These are phyloP conservation scores for Tupaia tana DNA, from an alignment of 2,113 vertebrate species.

Conservation along the genomic window DNA sequence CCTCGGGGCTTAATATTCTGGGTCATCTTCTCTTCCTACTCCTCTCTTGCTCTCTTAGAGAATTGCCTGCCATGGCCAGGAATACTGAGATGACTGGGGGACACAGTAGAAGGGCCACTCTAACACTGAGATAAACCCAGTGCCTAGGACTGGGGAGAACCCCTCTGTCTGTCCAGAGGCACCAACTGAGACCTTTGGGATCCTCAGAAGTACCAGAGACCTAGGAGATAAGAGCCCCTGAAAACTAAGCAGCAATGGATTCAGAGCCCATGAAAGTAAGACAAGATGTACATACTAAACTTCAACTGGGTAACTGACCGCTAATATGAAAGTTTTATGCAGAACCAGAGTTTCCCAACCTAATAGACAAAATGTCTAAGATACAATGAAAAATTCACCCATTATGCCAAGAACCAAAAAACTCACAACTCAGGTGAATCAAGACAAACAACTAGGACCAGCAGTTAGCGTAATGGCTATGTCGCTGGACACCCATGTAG, in stretches of 20 bases:
- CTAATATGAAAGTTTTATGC: not conserved
- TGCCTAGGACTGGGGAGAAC: not conserved
- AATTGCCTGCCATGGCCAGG: not conserved
- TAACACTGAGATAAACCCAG: not conserved
- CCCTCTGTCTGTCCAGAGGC: not conserved
- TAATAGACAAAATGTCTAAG: not conserved
- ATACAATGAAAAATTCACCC: not conserved
- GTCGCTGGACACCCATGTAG: no score
- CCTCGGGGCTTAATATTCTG: not conserved
- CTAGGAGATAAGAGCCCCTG: not conserved
- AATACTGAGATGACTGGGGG: not conserved
- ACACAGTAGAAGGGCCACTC: not conserved
- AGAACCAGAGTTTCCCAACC: not conserved
- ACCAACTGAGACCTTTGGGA: not conserved
- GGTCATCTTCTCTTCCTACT: not conserved
- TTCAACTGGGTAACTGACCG: not conserved
- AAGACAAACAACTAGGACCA: not conserved
- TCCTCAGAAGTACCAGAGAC: not conserved
- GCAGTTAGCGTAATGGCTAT: no score
- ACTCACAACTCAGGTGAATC: not conserved
- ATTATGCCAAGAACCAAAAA: not conserved
- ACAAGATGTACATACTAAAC: not conserved
- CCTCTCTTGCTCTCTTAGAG: not conserved
- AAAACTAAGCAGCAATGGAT: not conserved
- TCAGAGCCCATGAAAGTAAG: not conserved